Percentiles rank a stretch among this genome's conserved stretches.
These are phyloP conservation scores for Dryobota labecula DNA, from an alignment of 2,888 invertebrate genomes.

Conservation along the genomic window DNA sequence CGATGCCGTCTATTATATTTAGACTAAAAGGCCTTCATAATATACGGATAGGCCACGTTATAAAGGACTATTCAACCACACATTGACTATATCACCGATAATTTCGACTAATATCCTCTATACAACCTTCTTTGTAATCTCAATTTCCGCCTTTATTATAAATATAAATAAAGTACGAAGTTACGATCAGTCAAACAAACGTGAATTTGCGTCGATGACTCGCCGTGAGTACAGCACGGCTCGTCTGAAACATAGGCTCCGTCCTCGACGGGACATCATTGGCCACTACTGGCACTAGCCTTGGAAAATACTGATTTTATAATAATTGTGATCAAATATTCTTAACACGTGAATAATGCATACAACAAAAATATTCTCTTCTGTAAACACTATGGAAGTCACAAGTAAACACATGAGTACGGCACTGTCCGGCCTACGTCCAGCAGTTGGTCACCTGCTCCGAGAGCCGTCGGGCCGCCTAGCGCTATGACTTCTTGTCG, in stretches of 20 bases:
- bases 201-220: conserved; percentile 45
- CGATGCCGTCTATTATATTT: conserved; percentile 56
- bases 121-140: conserved; percentile 70
- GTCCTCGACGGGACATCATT: conserved; percentile 27
- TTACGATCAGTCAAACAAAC: conserved; percentile 71
- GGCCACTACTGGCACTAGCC: conserved; percentile 58
- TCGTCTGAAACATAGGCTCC: conserved; percentile 26
- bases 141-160: conserved; percentile 55
- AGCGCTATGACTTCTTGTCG: conserved; percentile 91
- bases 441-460: background rate
- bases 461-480: conserved; percentile 22
- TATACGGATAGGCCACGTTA: conserved; percentile 68
- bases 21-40: conserved; percentile 63
- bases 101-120: conserved; percentile 66
- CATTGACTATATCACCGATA: conserved; percentile 66
- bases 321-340: conserved; percentile 52
- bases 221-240: conserved; percentile 27
- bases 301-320: conserved; percentile 57
- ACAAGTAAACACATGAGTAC: conserved; percentile 20
- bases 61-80: conserved; percentile 68
- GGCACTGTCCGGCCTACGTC: conserved; percentile 8
- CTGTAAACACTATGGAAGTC: conserved; percentile 62
- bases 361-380: conserved; percentile 52
- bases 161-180: conserved; percentile 71
- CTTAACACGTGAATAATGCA: conserved; percentile 38